Evolutionary conservation across 2,888 invertebrate genomes (phyloP).

Genomic region (Phortica okadai): DNA sequence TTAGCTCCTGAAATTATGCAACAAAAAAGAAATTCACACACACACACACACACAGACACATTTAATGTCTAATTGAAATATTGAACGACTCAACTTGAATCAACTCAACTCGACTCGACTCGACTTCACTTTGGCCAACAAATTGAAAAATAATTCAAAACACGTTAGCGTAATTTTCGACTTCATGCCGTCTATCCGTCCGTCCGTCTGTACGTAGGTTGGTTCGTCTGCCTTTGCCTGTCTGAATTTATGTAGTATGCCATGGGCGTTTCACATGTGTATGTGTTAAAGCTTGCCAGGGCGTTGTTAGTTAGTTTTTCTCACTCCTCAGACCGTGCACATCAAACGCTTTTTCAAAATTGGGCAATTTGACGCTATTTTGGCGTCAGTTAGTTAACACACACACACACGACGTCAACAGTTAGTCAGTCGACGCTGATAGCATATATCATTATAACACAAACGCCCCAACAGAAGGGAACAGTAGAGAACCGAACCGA

Average conservation of each 20-base stretch:
- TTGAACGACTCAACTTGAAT: slow-evolving; percentile 37
- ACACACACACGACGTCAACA: slow-evolving; percentile 21
- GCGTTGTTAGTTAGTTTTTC: background rate
- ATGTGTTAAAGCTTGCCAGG: background rate
- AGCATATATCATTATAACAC: slow-evolving; percentile 68
- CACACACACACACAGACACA: slow-evolving; percentile 14
- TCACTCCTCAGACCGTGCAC: background rate
- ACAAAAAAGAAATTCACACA: slow-evolving; percentile 1
- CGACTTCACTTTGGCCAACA: slow-evolving; percentile 54
- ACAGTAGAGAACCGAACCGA: background rate
- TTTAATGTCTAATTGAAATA: slow-evolving; percentile 5
- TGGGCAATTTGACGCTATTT: slow-evolving; percentile 57
- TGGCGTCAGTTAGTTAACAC: slow-evolving; percentile 36
- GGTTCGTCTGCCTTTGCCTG: slow-evolving; percentile 4
- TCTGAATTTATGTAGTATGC: background rate
- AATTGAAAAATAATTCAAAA: slow-evolving; percentile 74
- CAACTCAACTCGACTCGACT: slow-evolving; percentile 51
- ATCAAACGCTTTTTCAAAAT: slow-evolving; percentile 53
- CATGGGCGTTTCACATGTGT: background rate
- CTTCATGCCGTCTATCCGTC: slow-evolving; percentile 48
- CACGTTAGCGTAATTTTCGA: slow-evolving; percentile 74
- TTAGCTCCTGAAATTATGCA: slow-evolving; percentile 35
- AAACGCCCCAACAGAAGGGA: slow-evolving; percentile 42
- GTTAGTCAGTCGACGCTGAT: slow-evolving; percentile 10
- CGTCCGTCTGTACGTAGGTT: slow-evolving; percentile 41